Base-by-base conservation (phyloP, 2,113 vertebrate genomes). In the Oryzias melastigma region DNA sequence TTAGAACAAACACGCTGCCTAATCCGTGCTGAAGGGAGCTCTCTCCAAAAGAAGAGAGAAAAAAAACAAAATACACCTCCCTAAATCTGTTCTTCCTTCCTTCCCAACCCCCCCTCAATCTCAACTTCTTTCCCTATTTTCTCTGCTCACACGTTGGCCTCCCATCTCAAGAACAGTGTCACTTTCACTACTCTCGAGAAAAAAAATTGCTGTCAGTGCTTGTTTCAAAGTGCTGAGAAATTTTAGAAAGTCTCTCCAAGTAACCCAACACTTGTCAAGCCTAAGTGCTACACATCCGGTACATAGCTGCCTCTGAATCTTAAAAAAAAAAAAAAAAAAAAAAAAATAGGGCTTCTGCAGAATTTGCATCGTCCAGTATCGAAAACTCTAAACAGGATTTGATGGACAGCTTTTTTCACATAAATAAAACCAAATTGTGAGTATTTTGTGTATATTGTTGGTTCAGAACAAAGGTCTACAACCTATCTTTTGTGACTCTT, bases 11-110 rank as follows among this genome's bases (percentile, higher is more conserved):
- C 78, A 83, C 58, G 0, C 44, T 52, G 73, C 80, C 83, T 83
- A 87, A 88, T 89, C 77, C 79, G 5, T 84, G 87, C 88, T 90
- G 87, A 89, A 84, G 83, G 91, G 86, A 89, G 88, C 83, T 51
- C 69, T 88, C 84, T 75, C 64, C 22, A 56, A 68, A 87, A 89
- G 83, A 71, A 89, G 88, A 86, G 68, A 56, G 50, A 74, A 83
- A 85, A 62, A 62, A 49, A 47, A 16, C 54, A 19, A 42, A 52
- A 44, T 13, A 6, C 24, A 49, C n/a, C 47, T 54, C 44, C 14
- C 7, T 0, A 73, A 74, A 64, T 80, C 67, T 77, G 22, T 52
- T n/a, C n/a, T n/a, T n/a, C 78, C 71, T 17, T 22, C 51, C 51
- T 19, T 15, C 22, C 1, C 18, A 13, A 6, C 14, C 24, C 5